phyloP scores from a whole-genome alignment of 2,888 invertebrate genomes.

The Athalia circularis region DNA sequence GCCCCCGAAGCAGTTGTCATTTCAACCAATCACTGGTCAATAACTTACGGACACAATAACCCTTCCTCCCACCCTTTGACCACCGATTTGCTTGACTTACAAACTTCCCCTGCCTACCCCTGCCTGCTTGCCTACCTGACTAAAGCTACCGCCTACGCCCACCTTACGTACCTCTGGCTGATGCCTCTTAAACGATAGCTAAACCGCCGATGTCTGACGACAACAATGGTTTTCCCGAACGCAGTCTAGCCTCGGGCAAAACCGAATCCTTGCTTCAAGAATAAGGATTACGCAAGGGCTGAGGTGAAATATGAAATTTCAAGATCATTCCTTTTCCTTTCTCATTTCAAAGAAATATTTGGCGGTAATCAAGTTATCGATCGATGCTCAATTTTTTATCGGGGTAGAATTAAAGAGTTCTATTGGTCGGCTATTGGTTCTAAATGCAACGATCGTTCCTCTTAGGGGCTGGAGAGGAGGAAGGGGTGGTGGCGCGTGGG shows the following conservation, averaged over 20 bases:
- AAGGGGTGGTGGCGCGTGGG: conserved; percentile 15
- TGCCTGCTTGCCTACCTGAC: conserved; percentile 25
- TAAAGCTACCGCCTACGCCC: conserved; percentile 21
- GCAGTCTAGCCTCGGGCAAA: conserved; percentile 27
- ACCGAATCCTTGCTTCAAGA: conserved; percentile 18
- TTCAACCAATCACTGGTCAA: conserved; percentile 40
- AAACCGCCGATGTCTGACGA: conserved; percentile 39
- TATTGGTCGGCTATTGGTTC: background rate
- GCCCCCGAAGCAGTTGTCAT: conserved; percentile 43
- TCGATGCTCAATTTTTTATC: background rate
- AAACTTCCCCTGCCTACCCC: too few relatives aligned
- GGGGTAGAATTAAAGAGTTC: background rate
- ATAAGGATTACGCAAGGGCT: conserved; percentile 21
- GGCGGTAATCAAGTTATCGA: background rate
- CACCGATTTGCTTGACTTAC: background rate
- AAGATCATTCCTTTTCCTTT: background rate
- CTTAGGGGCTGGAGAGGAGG: background rate
- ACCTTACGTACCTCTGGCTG: conserved; percentile 4
- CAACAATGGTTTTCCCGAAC: conserved; percentile 29
- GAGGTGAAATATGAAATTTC: background rate
- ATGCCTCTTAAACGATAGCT: conserved; percentile 29
- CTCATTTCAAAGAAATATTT: background rate
- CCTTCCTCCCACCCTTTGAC: conserved; percentile 33
- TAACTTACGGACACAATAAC: conserved; percentile 24
- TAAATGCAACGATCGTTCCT: background rate